Conservation (phyloP, 2,888 invertebrate genomes). For the Meliscaeva auricollis region DNA sequence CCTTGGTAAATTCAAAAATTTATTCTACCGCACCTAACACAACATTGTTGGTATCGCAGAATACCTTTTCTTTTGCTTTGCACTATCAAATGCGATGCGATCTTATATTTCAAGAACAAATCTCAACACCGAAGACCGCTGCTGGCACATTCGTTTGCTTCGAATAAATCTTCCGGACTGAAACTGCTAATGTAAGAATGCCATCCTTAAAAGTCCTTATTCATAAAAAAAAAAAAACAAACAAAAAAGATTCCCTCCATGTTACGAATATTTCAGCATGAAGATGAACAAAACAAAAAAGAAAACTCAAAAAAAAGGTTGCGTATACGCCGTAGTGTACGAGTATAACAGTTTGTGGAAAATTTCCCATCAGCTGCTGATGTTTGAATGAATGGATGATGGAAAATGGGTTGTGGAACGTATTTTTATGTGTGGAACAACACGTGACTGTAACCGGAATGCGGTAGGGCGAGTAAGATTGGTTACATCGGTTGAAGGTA, state of each 20-base stretch:
- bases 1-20: background rate
- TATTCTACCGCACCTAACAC: background rate
- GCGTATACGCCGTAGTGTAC: slow-evolving; percentile 60
- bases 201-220: slow-evolving; percentile 37
- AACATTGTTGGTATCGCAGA: too few relatives aligned
- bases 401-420: slow-evolving; percentile 47
- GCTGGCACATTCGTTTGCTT: slow-evolving; percentile 41
- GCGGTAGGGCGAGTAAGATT: background rate
- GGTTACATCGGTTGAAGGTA: too few relatives aligned
- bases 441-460: slow-evolving; percentile 45
- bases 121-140: slow-evolving; percentile 20
- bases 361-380: slow-evolving; percentile 35
- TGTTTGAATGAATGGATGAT: slow-evolving; percentile 1
- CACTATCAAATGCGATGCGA: background rate
- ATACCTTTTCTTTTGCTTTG: too few relatives aligned
- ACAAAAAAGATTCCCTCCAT: slow-evolving; percentile 20
- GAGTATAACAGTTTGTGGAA: slow-evolving; percentile 63
- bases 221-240: slow-evolving; percentile 1
- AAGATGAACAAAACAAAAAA: slow-evolving; percentile 41
- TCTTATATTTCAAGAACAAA: background rate
- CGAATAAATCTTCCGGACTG: slow-evolving; percentile 62
- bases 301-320: too few relatives aligned
- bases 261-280: slow-evolving; percentile 12
- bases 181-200: slow-evolving; percentile 9
- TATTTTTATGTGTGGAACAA: slow-evolving; percentile 69